These are phyloP conservation scores for Tuta absoluta DNA, from an alignment of 2,888 invertebrate species.

Conservation along the genomic window DNA sequence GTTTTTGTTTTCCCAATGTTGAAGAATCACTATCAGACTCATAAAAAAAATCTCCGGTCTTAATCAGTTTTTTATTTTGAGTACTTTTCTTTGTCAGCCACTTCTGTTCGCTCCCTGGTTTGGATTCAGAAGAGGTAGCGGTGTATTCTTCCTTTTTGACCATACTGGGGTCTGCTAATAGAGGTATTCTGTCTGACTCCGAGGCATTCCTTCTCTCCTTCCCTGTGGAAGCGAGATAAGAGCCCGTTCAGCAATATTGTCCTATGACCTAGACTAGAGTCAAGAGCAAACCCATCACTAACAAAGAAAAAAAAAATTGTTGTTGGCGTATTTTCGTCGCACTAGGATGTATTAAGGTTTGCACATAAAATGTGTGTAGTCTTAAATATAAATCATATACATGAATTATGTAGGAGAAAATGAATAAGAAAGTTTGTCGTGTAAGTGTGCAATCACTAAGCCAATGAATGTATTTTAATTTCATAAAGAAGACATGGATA, in stretches of 20 bases:
- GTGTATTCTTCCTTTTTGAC: neutral
- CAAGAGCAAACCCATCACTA: too few species aligned
- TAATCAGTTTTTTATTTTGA: neutral
- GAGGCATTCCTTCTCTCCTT: conserved; percentile 19
- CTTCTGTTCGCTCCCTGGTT: neutral
- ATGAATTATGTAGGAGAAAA: too few species aligned
- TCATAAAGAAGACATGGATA: too few species aligned
- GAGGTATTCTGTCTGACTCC: neutral
- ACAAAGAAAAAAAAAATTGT: too few species aligned
- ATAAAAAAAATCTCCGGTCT: neutral
- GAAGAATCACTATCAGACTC: neutral
- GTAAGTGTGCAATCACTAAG: too few species aligned
- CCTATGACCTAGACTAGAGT: too few species aligned
- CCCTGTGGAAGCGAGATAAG: conserved; percentile 21
- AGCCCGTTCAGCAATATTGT: conserved; percentile 33
- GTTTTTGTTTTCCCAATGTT: neutral
- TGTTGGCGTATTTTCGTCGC: neutral
- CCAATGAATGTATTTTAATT: neutral
- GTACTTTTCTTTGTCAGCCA: neutral
- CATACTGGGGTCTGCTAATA: neutral
- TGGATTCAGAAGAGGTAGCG: neutral
- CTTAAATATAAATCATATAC: too few species aligned
- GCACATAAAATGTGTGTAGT: neutral
- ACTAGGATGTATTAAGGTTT: neutral
- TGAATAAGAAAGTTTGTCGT: too few species aligned